Evolutionary conservation across 2,797 vertebrate genomes (phyloP).

Genomic region (Lerista edwardsae): DNA sequence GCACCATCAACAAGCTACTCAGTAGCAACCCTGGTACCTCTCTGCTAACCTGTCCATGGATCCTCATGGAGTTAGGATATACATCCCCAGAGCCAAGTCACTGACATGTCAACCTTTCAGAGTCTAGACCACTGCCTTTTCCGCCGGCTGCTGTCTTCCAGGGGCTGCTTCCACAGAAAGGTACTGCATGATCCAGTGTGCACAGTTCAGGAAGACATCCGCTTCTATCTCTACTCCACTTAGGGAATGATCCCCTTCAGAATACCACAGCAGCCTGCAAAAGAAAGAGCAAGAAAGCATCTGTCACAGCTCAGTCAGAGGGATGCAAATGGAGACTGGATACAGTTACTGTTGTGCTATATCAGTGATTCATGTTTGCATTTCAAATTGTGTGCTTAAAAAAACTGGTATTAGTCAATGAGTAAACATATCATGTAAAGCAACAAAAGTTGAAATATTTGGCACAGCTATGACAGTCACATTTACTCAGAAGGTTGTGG

Average conservation of each 20-base stretch:
- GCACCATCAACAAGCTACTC: not conserved
- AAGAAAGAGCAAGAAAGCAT: not conserved
- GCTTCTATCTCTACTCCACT: constrained; percentile 79
- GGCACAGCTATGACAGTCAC: no score
- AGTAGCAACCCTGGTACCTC: not conserved
- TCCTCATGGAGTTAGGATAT: no score
- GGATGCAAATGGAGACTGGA: not conserved
- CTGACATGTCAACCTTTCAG: not conserved
- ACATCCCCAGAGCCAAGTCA: not conserved
- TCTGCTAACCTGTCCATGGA: not conserved
- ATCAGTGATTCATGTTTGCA: not conserved
- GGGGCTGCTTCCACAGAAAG: constrained; percentile 48
- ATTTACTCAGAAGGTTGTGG: no score
- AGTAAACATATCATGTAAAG: no score
- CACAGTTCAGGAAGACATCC: constrained; percentile 81
- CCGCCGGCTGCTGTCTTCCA: not conserved
- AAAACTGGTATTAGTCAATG: no score
- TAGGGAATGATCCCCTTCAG: constrained; percentile 80
- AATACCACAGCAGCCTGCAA: constrained; percentile 84
- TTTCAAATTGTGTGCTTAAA: not conserved
- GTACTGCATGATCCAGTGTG: constrained; percentile 80
- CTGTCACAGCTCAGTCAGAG: not conserved
- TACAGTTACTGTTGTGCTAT: not conserved
- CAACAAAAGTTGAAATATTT: no score
- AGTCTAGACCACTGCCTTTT: not conserved